Conservation (phyloP, 2,888 invertebrate genomes). For the Cephus runcator region DNA sequence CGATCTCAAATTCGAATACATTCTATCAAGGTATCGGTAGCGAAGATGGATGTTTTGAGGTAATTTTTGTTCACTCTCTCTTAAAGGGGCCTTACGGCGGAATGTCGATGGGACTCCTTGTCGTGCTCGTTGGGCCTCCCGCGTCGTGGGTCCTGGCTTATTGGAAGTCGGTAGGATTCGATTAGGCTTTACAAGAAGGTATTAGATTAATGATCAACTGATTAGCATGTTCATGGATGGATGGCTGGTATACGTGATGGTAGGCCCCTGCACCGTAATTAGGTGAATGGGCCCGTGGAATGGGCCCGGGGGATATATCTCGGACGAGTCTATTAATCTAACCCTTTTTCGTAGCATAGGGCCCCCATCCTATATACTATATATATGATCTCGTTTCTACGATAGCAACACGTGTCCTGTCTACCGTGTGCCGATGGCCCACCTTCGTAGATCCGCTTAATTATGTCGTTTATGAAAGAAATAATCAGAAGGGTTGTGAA, state of each 20-base stretch:
- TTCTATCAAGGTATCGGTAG: too few relatives aligned
- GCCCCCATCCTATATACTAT: neutral
- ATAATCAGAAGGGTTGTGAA: neutral
- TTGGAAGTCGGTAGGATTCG: neutral
- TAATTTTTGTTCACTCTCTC: too few relatives aligned
- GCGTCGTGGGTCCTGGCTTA: too few relatives aligned
- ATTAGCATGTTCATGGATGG: neutral
- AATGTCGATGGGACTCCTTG: too few relatives aligned
- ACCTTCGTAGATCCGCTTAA: neutral
- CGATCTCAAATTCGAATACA: too few relatives aligned
- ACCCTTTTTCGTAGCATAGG: neutral
- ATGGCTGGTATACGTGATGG: too few relatives aligned
- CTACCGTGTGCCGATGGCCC: neutral
- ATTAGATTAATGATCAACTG: neutral
- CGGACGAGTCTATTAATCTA: slow-evolving; percentile 1
- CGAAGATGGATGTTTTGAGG: too few relatives aligned
- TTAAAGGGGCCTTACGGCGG: too few relatives aligned
- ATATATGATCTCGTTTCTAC: neutral
- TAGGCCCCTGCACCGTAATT: neutral
- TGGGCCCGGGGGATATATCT: neutral
- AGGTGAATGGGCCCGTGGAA: neutral
- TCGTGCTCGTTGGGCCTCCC: too few relatives aligned
- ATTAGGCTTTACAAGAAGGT: neutral
- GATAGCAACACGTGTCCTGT: neutral
- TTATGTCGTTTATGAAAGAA: neutral